These are phyloP conservation scores for Leucophenga varia DNA, from an alignment of 1,140 invertebrate species.

Conservation along the genomic window DNA sequence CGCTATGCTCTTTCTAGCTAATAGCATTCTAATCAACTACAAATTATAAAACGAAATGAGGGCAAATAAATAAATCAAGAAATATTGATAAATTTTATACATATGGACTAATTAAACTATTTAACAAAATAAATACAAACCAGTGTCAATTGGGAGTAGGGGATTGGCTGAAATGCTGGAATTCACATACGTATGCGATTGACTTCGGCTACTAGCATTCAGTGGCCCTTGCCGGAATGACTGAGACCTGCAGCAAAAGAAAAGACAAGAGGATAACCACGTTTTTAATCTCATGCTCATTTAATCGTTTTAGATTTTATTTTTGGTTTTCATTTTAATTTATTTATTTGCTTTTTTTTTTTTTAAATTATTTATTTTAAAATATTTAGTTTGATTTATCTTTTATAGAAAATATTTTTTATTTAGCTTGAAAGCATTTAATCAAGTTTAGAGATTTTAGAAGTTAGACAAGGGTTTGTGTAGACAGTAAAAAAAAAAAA, in stretches of 20 bases:
- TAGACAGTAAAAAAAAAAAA: too few species aligned
- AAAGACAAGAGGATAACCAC: slow-evolving; percentile 64
- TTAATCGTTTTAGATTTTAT: slow-evolving; percentile 21
- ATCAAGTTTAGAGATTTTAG: too few species aligned
- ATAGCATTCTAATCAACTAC: slow-evolving; percentile 8
- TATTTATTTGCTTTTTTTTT: slow-evolving; percentile 11
- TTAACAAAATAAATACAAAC: slow-evolving; percentile 59
- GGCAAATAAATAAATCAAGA: neutral
- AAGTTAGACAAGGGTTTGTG: too few species aligned
- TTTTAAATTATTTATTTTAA: slow-evolving; percentile 1
- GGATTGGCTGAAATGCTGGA: slow-evolving; percentile 80
- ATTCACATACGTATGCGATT: slow-evolving; percentile 62
- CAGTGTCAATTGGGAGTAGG: slow-evolving; percentile 76
- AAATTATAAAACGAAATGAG: slow-evolving; percentile 27
- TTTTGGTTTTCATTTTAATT: slow-evolving; percentile 17
- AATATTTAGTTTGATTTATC: neutral
- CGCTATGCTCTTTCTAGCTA: too few species aligned
- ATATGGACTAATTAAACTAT: slow-evolving; percentile 20
- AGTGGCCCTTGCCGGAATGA: slow-evolving; percentile 74
- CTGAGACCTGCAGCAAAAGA: slow-evolving; percentile 79
- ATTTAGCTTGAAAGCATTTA: slow-evolving; percentile 1
- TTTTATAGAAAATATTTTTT: too few species aligned
- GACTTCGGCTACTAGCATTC: slow-evolving; percentile 59
- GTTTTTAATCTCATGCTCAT: slow-evolving; percentile 52
- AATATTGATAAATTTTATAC: slow-evolving; percentile 6